phyloP scores from a whole-genome alignment of 2,888 invertebrate species.

The Mesorhabditis spiculigera region DNA sequence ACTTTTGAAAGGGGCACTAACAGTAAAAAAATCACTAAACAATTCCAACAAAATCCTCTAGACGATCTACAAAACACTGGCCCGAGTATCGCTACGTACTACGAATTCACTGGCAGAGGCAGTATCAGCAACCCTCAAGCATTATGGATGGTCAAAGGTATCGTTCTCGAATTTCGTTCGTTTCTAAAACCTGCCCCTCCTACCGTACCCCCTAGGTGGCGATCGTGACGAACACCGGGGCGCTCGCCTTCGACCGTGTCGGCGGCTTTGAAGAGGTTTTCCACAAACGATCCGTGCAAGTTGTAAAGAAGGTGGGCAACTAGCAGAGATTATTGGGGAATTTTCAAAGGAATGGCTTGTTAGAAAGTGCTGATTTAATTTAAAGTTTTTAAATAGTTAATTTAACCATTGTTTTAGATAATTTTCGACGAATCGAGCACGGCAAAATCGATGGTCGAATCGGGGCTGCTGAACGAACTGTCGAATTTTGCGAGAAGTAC shows the following conservation, averaged over 20 bases:
- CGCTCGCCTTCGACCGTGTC: slow-evolving; percentile 49
- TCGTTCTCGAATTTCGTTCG: no score
- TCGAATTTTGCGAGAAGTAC: slow-evolving; percentile 44
- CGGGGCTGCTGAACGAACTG: slow-evolving; percentile 48
- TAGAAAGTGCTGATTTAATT: no score
- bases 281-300: slow-evolving; percentile 39
- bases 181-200: no score
- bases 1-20: no score
- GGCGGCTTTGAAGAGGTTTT: slow-evolving; percentile 55
- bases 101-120: slow-evolving; percentile 55
- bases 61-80: slow-evolving; percentile 52
- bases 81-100: slow-evolving; percentile 53
- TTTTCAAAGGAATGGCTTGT: no score
- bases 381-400: no score
- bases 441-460: slow-evolving; percentile 38
- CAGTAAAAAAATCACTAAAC: not conserved
- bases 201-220: slow-evolving; percentile 30
- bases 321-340: no score
- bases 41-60: not conserved
- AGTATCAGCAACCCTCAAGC: slow-evolving; percentile 46
- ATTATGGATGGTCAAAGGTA: slow-evolving; percentile 51
- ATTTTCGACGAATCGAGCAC: slow-evolving; percentile 53
- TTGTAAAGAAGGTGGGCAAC: slow-evolving; percentile 35
- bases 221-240: slow-evolving; percentile 52
- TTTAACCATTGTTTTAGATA: slow-evolving; percentile 14